These are phyloP conservation scores for Eupithecia inturbata DNA, from an alignment of 2,888 invertebrate genomes.

Conservation along the genomic window DNA sequence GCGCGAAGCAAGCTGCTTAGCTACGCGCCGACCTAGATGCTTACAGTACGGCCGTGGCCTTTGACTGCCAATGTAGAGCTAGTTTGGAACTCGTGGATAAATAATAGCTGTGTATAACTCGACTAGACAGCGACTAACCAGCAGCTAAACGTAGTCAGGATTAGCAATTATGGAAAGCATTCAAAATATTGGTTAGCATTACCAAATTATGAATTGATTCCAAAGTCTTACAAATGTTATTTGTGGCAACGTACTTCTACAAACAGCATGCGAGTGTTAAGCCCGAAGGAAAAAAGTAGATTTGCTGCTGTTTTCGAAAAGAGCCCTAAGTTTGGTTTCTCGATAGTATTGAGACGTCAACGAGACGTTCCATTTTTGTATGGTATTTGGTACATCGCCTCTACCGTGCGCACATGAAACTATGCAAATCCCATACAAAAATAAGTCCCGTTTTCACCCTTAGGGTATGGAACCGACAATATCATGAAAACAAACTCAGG, in stretches of 20 bases:
- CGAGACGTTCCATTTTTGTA: background rate
- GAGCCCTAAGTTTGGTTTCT: background rate
- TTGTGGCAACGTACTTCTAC: too few species aligned
- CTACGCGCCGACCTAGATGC: background rate
- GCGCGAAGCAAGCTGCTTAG: background rate
- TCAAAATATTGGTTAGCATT: background rate
- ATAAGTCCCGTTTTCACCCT: too few species aligned
- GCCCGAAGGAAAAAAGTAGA: background rate
- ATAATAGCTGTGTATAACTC: slow-evolving; percentile 46
- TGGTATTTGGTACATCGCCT: background rate
- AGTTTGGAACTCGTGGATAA: slow-evolving; percentile 39
- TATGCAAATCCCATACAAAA: background rate
- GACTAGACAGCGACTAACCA: slow-evolving; percentile 38
- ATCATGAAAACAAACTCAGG: too few species aligned
- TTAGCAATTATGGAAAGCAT: background rate
- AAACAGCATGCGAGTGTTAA: too few species aligned
- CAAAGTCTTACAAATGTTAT: too few species aligned
- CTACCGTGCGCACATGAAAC: background rate
- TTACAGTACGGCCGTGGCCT: background rate
- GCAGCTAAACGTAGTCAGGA: slow-evolving; percentile 10
- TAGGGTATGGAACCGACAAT: too few species aligned
- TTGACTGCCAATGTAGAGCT: slow-evolving; percentile 3
- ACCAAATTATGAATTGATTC: background rate
- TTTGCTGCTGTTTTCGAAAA: background rate
- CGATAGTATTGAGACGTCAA: background rate